Conservation (phyloP, 1,140 invertebrate genomes). For the Leptinotarsa lineolata region DNA sequence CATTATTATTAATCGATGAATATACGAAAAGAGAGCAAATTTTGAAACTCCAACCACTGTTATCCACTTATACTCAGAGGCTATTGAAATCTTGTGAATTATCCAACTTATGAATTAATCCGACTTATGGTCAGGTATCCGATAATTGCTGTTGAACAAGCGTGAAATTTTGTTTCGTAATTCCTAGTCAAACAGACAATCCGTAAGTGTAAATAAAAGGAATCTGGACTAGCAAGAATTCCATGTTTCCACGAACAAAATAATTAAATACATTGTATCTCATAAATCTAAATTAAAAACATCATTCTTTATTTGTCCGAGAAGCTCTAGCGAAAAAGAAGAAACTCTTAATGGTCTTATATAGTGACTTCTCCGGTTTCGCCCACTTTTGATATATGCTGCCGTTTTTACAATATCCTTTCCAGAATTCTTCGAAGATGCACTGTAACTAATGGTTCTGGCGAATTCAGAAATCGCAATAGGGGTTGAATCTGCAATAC, state of each 20-base stretch:
- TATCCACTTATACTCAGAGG: too few species aligned
- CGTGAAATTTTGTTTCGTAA: too few species aligned
- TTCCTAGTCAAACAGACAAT: background rate
- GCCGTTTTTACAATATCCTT: background rate
- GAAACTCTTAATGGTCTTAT: background rate
- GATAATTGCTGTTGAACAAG: too few species aligned
- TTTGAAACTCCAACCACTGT: too few species aligned
- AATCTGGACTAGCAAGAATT: background rate
- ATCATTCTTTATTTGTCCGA: background rate
- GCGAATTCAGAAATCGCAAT: background rate
- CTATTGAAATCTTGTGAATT: too few species aligned
- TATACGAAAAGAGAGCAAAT: too few species aligned
- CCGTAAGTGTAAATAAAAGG: background rate
- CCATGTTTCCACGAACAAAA: background rate
- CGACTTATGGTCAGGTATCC: too few species aligned
- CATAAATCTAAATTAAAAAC: background rate
- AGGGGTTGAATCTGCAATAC: too few species aligned
- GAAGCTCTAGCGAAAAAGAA: background rate
- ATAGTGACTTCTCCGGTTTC: background rate
- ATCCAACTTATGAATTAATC: too few species aligned
- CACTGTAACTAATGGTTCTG: background rate
- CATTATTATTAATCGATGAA: too few species aligned
- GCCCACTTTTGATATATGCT: slow-evolving; percentile 6
- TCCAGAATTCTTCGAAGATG: background rate
- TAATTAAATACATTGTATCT: background rate